These are phyloP conservation scores for Mantis religiosa DNA, from an alignment of 2,888 invertebrate species.

Conservation along the genomic window DNA sequence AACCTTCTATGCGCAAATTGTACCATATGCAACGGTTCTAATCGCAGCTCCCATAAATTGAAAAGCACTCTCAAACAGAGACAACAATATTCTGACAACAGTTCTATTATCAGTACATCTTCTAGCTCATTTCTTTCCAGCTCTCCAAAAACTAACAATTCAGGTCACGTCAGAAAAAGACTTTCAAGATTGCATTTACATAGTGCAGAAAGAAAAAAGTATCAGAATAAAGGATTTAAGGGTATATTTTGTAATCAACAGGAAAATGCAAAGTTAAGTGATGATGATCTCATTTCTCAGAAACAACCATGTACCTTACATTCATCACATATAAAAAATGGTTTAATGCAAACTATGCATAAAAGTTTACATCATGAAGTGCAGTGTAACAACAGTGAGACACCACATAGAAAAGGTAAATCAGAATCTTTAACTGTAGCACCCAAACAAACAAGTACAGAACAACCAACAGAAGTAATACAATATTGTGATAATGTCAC, in stretches of 20 bases:
- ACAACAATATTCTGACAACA: too few species aligned
- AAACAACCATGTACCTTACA: background rate
- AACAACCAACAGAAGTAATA: background rate
- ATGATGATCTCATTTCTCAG: background rate
- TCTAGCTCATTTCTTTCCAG: too few species aligned
- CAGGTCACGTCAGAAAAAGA: background rate
- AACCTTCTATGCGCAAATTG: background rate
- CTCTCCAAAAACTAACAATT: background rate
- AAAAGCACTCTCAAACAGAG: too few species aligned
- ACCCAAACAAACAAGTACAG: too few species aligned
- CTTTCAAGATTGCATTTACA: background rate
- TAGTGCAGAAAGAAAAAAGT: background rate
- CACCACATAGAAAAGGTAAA: background rate
- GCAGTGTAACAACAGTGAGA: background rate
- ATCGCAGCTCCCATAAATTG: background rate
- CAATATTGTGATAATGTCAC: background rate
- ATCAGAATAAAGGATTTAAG: background rate
- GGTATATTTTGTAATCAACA: background rate
- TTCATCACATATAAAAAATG: background rate
- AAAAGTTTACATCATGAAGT: background rate
- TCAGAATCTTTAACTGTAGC: background rate
- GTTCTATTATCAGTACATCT: too few species aligned
- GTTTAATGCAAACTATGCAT: background rate
- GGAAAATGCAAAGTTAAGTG: background rate
- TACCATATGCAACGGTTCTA: background rate